Evolutionary conservation across 2,113 vertebrate species (phyloP), one percentile per base, ranked within the genome.

Genomic region (Polypterus senegalus): DNA sequence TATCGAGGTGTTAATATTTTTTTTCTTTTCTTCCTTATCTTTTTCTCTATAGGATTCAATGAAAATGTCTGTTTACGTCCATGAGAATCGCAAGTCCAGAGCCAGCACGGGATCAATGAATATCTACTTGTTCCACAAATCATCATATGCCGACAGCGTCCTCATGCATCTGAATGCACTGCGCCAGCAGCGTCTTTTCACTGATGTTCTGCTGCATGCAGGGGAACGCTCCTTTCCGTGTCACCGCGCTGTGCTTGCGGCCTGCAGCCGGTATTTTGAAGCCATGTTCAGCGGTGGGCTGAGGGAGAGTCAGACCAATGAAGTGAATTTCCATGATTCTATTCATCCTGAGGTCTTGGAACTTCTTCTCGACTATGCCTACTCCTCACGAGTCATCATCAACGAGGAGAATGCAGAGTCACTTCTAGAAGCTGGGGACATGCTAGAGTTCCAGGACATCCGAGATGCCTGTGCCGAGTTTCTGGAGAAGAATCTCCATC

Each of bases 61-160:
- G 75, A 88, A 83, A 80, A 89, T 89, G 87, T 89, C 87, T 4
- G 85, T 89, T 78, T 88, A 81, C 47, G 80, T 85, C 75, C 87
- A 89, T 3, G 87, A 89, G 74, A 88, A 89, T 76, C 85, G 86
- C 69, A 89, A 89, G 70, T 89, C 87, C 7, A 74, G 87, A 59
- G 84, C 86, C 80, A 88, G 87, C 68, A 87, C 82, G 11, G 87
- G 86, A 72, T 89, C 87, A 48, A 88, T 89, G 67, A 89, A 89
- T 67, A 88, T 89, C 67, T 88, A 86, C 54, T 74, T 88, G 71
- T 89, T 89, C 57, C 87, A 89, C 71, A 89, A 89, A 71, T 83
- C 87, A 6, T 88, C 87, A n/a, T 89, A 89, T 3, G 87, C 87
- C 0, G 87, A 89, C 76, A 89, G 86, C 1, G 87, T 89, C 62